Conservation (phyloP, 2,797 vertebrate genomes). For the Melopsittacus undulatus region DNA sequence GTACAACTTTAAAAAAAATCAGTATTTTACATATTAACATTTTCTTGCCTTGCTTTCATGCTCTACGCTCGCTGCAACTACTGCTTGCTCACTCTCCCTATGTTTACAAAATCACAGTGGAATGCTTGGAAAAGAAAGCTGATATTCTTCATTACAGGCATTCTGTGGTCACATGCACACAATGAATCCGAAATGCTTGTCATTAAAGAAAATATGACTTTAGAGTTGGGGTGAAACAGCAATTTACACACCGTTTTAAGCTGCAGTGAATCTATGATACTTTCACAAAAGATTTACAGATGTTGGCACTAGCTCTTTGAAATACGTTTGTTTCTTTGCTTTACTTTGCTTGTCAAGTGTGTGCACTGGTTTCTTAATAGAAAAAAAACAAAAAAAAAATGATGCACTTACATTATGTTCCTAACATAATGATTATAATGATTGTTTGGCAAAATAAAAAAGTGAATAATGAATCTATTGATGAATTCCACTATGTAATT, state of each 20-base stretch:
- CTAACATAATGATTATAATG: neutral
- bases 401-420: neutral
- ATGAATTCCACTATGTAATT: conserved; percentile 6
- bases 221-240: neutral
- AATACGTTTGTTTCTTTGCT: conserved; percentile 31
- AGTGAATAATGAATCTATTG: neutral
- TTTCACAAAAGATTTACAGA: conserved; percentile 2
- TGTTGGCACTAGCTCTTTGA: conserved; percentile 74
- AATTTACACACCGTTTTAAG: neutral
- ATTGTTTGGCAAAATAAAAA: conserved; percentile 21
- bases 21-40: neutral
- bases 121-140: conserved; percentile 33
- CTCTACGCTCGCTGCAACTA: neutral
- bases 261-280: neutral
- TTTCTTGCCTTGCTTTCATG: conserved; percentile 36
- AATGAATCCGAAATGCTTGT: conserved; percentile 31
- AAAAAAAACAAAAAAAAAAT: neutral
- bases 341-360: conserved; percentile 65
- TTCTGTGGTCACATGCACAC: neutral
- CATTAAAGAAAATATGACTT: neutral
- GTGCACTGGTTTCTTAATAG: conserved; percentile 57
- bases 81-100: conserved; percentile 22
- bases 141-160: conserved; percentile 8
- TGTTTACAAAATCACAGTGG: neutral
- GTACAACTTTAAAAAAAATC: conserved; percentile 36